phyloP scores from a whole-genome alignment of 2,797 vertebrate species.

The Malurus leucopterus region DNA sequence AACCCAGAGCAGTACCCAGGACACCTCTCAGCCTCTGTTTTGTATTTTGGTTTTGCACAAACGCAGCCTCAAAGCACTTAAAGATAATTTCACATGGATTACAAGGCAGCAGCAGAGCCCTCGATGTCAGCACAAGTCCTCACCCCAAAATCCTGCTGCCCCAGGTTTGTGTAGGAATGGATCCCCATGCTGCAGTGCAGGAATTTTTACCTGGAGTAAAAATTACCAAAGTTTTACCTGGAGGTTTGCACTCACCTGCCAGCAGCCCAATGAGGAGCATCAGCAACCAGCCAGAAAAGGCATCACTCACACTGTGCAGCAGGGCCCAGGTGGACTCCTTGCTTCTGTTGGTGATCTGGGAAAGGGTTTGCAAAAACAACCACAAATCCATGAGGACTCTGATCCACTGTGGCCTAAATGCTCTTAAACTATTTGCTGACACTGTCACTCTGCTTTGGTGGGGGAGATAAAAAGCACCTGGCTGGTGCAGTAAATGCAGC shows the following conservation, averaged over 20 bases:
- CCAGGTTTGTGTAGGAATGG: not conserved
- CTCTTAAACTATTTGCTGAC: not conserved
- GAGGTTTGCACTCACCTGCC: slow-evolving; percentile 79
- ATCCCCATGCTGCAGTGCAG: not conserved
- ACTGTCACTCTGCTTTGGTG: not conserved
- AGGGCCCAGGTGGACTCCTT: slow-evolving; percentile 85
- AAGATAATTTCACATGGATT: not conserved
- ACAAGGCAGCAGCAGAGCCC: not conserved
- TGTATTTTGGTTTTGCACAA: not conserved
- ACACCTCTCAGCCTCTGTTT: not conserved
- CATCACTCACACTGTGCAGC: slow-evolving; percentile 87
- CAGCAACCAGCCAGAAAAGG: slow-evolving; percentile 93
- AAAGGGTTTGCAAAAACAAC: not conserved
- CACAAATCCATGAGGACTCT: not conserved
- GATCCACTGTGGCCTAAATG: not conserved
- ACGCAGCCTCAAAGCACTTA: not conserved
- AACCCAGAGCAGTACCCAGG: not conserved
- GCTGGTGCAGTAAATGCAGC: not conserved
- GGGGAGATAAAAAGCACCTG: fast-evolving
- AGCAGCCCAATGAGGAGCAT: slow-evolving; percentile 93
- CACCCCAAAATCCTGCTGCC: not conserved
- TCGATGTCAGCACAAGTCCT: not conserved
- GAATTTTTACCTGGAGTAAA: too few species aligned
- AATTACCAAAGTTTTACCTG: fast-evolving
- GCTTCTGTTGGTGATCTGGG: slow-evolving; percentile 89